Conservation (phyloP, 2,888 invertebrate species). For the Drosophila ochracea region DNA sequence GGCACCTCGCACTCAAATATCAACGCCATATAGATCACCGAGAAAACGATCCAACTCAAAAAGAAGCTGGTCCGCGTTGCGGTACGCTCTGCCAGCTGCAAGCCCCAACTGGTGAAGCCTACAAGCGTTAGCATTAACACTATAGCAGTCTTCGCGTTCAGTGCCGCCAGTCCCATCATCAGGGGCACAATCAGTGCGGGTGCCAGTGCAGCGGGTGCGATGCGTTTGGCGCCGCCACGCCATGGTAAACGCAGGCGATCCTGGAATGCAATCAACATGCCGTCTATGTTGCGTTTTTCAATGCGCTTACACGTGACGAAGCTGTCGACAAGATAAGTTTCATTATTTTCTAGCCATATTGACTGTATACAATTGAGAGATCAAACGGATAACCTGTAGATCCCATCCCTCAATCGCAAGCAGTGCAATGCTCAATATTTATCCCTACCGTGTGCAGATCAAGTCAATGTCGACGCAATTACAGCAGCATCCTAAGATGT, state of each 20-base stretch:
- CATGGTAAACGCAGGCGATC: slow-evolving; percentile 87
- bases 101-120: slow-evolving; percentile 75
- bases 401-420: not conserved
- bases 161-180: slow-evolving; percentile 85
- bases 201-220: slow-evolving; percentile 86
- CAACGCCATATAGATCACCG: slow-evolving; percentile 88
- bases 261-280: slow-evolving; percentile 86
- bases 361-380: slow-evolving; percentile 2
- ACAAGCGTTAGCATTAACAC: slow-evolving; percentile 79
- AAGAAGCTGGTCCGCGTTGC: slow-evolving; percentile 89
- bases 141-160: slow-evolving; percentile 84
- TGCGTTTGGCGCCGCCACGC: slow-evolving; percentile 87
- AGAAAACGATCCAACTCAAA: slow-evolving; percentile 90
- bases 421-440: not conserved
- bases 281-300: slow-evolving; percentile 67
- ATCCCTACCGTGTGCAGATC: slow-evolving; percentile 86
- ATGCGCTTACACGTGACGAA: slow-evolving; percentile 69
- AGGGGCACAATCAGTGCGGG: slow-evolving; percentile 86
- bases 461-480: slow-evolving; percentile 87
- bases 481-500: slow-evolving; percentile 87
- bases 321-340: slow-evolving; percentile 41
- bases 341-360: not conserved
- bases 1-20: slow-evolving; percentile 91
- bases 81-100: slow-evolving; percentile 72
- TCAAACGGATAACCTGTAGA: not conserved